Conservation (phyloP, 2,113 vertebrate genomes). For the Mastomys natalensis region DNA sequence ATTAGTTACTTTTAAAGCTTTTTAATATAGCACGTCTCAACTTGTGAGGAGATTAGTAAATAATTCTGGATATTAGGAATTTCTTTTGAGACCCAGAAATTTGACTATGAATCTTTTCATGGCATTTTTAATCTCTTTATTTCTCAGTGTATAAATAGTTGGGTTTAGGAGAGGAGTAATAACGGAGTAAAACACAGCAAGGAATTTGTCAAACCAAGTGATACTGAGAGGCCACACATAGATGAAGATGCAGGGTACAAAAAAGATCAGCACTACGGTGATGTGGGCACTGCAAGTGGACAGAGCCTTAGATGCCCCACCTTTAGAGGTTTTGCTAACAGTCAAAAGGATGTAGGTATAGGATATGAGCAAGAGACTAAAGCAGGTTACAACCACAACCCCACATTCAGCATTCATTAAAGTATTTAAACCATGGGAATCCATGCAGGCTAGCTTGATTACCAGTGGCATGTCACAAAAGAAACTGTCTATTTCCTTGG, state of each 20-base stretch:
- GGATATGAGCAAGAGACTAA: conserved; percentile 59
- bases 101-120: conserved; percentile 49
- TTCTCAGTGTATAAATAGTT: conserved; percentile 76
- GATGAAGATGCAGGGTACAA: conserved; percentile 67
- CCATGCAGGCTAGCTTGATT: conserved; percentile 69
- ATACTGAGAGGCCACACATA: conserved; percentile 72
- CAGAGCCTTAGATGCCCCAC: conserved; percentile 56
- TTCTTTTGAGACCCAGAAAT: not conserved
- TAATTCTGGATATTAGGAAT: not conserved
- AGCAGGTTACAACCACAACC: conserved; percentile 56
- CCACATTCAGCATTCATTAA: conserved; percentile 70
- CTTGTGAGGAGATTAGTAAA: not conserved
- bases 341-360: conserved; percentile 67
- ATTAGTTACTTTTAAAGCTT: not conserved
- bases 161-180: conserved; percentile 75
- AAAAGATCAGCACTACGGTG: conserved; percentile 68
- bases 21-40: not conserved
- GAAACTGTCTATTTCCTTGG: conserved; percentile 42
- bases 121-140: conserved; percentile 71
- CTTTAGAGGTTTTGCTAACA: conserved; percentile 31
- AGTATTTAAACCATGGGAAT: conserved; percentile 26
- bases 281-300: conserved; percentile 73
- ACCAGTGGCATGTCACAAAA: conserved; percentile 72
- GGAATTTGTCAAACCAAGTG: conserved; percentile 65
- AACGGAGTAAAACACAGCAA: conserved; percentile 74